Evolutionary conservation across 35 echinoderm and acorn worm species (phyloP), one percentile per base, ranked within the genome.

Genomic region (Diadema setosum): DNA sequence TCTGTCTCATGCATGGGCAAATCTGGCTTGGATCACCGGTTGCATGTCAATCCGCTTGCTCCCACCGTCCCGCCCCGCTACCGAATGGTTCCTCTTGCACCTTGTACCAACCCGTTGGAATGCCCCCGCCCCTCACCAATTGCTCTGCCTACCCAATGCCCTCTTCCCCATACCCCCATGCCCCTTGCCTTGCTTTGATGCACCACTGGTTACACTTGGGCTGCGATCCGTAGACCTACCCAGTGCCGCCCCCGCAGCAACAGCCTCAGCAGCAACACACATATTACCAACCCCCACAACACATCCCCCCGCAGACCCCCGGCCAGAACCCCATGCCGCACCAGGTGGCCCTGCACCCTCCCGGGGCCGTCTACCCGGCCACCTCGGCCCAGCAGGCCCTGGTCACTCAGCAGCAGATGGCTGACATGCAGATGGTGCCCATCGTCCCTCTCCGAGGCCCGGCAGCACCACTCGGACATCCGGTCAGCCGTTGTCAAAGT

Each of bases 381-480:
- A 39, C 39, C 1, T 36, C 36, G 7, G 64, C 87, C 86, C 41
- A 82, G 32, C 88, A 90, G 50, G 80, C 88, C 0, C 40, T 82
- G n/a, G 80, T 94, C 41, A 33, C 58, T 30, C 90, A 91, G 70
- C 91, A 78, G 40, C 73, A 78, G 33, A 20, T 86, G 2, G 36
- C 88, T 20, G 45, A 41, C 59, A 88, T 85, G 23, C 35, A 74
- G 18, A 87, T 84, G 46, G 70, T 92, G 30, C 88, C 96, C 12
- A 46, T 94, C 45, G 30, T 98, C 14, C n/a, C 89, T 98, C 12
- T 86, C 96, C 12, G 96, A 98, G 58, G 89, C 96, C 17, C 70
- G 96, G 42, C 96, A 98, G 42, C 91, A 94, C 37, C 91, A 97
- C 78, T 87, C 91, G 18, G 91, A 97, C 45, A 57, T 97, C 16